These are phyloP conservation scores for Drosophila nasuta DNA, from an alignment of 1,140 invertebrate genomes.

Conservation along the genomic window DNA sequence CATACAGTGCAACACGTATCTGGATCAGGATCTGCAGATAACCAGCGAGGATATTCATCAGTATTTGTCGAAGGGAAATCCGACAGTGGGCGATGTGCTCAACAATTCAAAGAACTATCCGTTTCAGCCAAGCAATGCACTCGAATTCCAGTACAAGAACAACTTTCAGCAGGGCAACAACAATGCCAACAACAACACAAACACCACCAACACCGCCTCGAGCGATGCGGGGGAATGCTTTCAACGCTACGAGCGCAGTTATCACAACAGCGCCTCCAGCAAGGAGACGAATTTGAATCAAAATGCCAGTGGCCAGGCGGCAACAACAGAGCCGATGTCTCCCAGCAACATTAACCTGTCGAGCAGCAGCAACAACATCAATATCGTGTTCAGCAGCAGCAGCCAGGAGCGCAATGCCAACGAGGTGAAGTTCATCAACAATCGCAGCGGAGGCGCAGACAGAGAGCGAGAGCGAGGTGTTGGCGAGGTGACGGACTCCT, in stretches of 20 bases:
- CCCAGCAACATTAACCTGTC: constrained; percentile 83
- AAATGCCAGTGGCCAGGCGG: constrained; percentile 23
- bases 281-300: constrained; percentile 83
- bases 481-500: background rate
- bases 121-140: constrained; percentile 79
- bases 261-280: constrained; percentile 49
- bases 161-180: constrained; percentile 72
- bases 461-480: constrained; percentile 13
- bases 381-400: constrained; percentile 76
- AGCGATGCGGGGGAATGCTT: constrained; percentile 75
- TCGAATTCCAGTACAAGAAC: constrained; percentile 84
- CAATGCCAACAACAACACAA: constrained; percentile 49
- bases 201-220: constrained; percentile 70
- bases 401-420: constrained; percentile 70
- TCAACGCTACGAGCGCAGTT: constrained; percentile 64
- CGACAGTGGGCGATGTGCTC: constrained; percentile 62
- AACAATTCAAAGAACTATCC: constrained; percentile 84
- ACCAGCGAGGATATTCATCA: constrained; percentile 84
- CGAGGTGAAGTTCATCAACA: constrained; percentile 84
- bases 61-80: constrained; percentile 79
- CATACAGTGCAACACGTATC: constrained; percentile 81
- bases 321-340: constrained; percentile 53
- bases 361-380: constrained; percentile 82
- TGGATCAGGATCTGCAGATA: constrained; percentile 83
- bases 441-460: constrained; percentile 17